Percentiles rank a stretch among this genome's conserved stretches.
Conservation (phyloP, 2,113 vertebrate genomes). For the Calypte anna region DNA sequence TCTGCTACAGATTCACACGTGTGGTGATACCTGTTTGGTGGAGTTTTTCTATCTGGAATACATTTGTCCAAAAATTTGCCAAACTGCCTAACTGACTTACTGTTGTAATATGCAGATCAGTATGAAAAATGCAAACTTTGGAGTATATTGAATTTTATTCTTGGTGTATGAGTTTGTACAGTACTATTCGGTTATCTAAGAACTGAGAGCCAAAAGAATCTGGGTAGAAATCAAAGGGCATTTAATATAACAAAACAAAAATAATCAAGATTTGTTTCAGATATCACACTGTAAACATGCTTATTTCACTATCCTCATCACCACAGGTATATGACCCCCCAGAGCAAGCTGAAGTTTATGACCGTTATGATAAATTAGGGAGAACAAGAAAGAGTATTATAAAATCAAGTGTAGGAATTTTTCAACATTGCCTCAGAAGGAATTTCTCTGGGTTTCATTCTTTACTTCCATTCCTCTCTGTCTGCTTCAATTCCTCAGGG, state of each 20-base stretch:
- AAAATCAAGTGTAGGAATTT: not conserved
- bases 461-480: not conserved
- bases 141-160: not conserved
- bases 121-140: not conserved
- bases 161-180: not conserved
- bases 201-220: not conserved
- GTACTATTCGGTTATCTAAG: not conserved
- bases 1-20: rapidly evolving
- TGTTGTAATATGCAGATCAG: not conserved
- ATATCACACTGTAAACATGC: not conserved
- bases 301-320: not conserved
- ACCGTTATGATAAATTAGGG: not conserved
- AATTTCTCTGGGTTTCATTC: not conserved
- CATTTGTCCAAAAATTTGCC: not conserved
- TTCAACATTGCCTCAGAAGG: not conserved
- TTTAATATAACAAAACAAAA: not conserved
- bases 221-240: not conserved
- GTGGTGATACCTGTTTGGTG: not conserved
- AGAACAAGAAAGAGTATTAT: not conserved
- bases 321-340: not conserved
- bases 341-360: not conserved
- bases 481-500: not conserved
- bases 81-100: not conserved
- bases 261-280: not conserved
- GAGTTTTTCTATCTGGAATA: not conserved